Percentiles rank a stretch among this genome's conserved stretches.
phyloP scores from a whole-genome alignment of 2,888 invertebrate species.

The Muscina levida region DNA sequence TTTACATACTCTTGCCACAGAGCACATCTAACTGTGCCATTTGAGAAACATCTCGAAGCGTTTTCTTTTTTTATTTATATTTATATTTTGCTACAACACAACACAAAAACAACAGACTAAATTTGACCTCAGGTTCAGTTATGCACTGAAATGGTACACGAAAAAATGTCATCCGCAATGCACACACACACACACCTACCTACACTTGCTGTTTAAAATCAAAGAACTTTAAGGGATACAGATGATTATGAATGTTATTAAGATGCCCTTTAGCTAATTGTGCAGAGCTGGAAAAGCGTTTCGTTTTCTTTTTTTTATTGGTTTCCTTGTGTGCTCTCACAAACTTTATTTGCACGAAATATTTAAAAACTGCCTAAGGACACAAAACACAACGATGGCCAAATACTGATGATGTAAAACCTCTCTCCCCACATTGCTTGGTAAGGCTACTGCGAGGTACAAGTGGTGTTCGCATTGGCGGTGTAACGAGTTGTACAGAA shows the following conservation, averaged over 20 bases:
- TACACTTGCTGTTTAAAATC: slow-evolving; percentile 8
- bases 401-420: neutral
- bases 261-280: neutral
- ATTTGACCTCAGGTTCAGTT: slow-evolving; percentile 1
- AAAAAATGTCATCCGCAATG: neutral
- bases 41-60: too few species aligned
- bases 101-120: neutral
- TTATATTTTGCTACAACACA: neutral
- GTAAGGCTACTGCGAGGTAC: too few species aligned
- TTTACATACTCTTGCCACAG: neutral
- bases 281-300: neutral
- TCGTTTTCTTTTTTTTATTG: neutral
- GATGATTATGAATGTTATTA: slow-evolving; percentile 22
- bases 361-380: slow-evolving; percentile 28
- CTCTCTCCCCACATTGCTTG: too few species aligned
- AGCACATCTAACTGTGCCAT: too few species aligned
- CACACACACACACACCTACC: neutral
- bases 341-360: slow-evolving; percentile 32
- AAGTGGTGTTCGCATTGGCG: neutral
- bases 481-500: slow-evolving; percentile 11
- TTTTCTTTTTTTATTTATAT: neutral
- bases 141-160: neutral
- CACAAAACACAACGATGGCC: neutral
- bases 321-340: neutral
- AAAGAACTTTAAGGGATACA: slow-evolving; percentile 29